These are phyloP conservation scores for Hipposideros larvatus DNA, from an alignment of 2,797 vertebrate genomes.

Conservation along the genomic window DNA sequence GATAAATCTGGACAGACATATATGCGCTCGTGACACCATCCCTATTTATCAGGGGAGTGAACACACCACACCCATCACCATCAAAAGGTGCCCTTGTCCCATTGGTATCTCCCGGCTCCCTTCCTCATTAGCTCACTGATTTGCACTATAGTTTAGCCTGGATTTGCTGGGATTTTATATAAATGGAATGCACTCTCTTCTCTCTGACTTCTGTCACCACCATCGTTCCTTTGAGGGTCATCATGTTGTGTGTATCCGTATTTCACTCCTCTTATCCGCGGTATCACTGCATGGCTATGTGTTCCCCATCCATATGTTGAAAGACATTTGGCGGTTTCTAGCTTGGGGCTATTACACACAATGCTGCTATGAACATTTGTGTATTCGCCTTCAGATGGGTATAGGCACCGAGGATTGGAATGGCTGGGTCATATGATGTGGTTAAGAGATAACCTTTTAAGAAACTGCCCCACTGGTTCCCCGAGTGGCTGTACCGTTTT, in stretches of 20 bases:
- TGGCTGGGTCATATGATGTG: not conserved
- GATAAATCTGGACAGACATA: fast-evolving
- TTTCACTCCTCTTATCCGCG: not conserved
- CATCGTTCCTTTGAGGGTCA: not conserved
- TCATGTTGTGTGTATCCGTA: fast-evolving
- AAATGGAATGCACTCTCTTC: not conserved
- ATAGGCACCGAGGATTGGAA: not conserved
- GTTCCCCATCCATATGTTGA: too few relatives aligned
- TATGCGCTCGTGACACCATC: fast-evolving
- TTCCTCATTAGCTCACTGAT: not conserved
- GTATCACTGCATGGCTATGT: not conserved
- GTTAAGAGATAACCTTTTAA: not conserved
- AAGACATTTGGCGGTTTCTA: not conserved
- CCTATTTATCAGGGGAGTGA: fast-evolving
- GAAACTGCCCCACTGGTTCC: not conserved
- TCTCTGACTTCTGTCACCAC: not conserved
- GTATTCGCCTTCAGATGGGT: not conserved
- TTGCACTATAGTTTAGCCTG: not conserved
- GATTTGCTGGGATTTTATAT: not conserved
- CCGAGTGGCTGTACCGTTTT: not conserved
- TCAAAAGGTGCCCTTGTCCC: not conserved
- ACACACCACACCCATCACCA: fast-evolving
- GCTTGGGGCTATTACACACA: not conserved
- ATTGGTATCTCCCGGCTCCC: fast-evolving
- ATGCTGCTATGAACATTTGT: not conserved